Evolutionary conservation across 2,888 invertebrate genomes (phyloP).

Genomic region (Mycalesis mineus): DNA sequence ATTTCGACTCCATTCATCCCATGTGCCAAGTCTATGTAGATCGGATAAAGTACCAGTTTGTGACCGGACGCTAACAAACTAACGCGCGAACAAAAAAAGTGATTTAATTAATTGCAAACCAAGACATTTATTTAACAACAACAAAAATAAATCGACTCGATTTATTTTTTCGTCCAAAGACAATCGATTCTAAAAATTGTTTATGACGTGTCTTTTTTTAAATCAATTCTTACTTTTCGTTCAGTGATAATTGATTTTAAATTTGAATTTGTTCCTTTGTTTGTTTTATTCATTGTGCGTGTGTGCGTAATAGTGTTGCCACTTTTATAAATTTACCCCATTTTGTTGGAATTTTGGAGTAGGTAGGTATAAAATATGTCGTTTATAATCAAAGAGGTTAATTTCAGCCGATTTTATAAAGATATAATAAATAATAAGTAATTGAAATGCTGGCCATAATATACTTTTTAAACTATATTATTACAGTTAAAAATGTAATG

Average conservation of each 20-base stretch:
- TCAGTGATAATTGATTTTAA: neutral
- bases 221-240: neutral
- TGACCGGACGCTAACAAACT: slow-evolving; percentile 53
- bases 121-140: slow-evolving; percentile 1
- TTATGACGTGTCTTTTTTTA: neutral
- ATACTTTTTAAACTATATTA: too few relatives aligned
- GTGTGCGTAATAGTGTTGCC: slow-evolving; percentile 22
- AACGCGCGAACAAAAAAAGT: slow-evolving; percentile 37
- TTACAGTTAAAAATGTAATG: too few relatives aligned
- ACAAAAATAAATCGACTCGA: slow-evolving; percentile 2
- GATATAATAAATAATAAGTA: too few relatives aligned
- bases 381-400: neutral
- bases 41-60: slow-evolving; percentile 59
- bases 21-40: slow-evolving; percentile 25
- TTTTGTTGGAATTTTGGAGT: neutral
- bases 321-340: slow-evolving; percentile 12
- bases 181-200: neutral
- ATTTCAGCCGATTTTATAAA: neutral
- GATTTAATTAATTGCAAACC: slow-evolving; percentile 17
- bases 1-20: slow-evolving; percentile 28
- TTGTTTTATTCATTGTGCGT: neutral
- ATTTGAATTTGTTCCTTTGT: slow-evolving; percentile 2
- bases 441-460: too few relatives aligned
- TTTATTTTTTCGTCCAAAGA: neutral
- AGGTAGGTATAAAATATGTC: neutral